Conservation (phyloP, 2,797 vertebrate species). For the Acrocephalus scirpaceus region DNA sequence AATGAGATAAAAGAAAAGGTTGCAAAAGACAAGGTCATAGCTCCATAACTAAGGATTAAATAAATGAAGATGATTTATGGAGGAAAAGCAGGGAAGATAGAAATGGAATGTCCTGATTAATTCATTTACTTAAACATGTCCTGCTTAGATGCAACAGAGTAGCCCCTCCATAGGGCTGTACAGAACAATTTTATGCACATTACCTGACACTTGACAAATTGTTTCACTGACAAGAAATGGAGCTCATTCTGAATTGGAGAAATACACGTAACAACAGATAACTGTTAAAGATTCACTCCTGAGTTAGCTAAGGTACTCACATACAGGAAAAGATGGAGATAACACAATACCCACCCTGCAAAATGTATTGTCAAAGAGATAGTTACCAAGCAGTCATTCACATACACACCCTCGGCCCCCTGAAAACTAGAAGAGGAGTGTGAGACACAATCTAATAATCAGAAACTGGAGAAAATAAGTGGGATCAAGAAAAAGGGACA, state of each 20-base stretch:
- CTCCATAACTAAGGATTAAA: constrained; percentile 67
- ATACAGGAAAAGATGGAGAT: neutral
- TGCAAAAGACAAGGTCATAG: constrained; percentile 66
- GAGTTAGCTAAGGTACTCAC: neutral
- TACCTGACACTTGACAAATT: neutral
- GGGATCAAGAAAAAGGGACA: neutral
- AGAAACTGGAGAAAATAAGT: neutral
- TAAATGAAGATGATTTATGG: constrained; percentile 63
- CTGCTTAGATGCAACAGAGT: neutral
- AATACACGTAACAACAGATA: neutral
- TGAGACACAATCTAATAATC: neutral
- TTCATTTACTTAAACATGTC: neutral
- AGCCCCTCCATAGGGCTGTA: neutral
- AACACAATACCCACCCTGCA: neutral
- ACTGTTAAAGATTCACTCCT: neutral
- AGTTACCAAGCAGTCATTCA: neutral
- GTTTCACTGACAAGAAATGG: neutral
- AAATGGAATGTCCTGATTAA: neutral
- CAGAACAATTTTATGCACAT: neutral
- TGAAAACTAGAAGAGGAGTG: neutral
- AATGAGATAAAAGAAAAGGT: constrained; percentile 73
- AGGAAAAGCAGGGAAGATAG: constrained; percentile 15
- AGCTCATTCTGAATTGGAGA: neutral
- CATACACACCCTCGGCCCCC: accelerated
- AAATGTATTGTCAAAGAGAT: neutral